A percentile compares a stretch with the other conserved stretches of the same genome.
Evolutionary conservation across 2,888 invertebrate species (phyloP).

Genomic region (Dinocampus coccinellae): DNA sequence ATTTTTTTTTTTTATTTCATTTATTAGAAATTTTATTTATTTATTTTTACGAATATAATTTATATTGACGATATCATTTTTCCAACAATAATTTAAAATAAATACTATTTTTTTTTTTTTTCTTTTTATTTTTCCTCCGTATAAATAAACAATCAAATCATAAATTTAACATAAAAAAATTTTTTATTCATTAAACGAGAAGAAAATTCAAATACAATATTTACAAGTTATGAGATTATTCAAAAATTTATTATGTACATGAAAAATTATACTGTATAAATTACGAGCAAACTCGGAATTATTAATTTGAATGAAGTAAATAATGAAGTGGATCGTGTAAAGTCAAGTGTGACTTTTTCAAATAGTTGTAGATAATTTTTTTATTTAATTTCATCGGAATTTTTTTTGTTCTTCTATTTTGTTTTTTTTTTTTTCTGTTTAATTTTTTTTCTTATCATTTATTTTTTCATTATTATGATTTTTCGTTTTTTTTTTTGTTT

Average conservation of each 20-base stretch:
- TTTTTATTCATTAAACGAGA: neutral
- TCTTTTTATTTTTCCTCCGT: neutral
- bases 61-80: no score
- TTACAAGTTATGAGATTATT: neutral
- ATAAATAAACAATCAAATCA: neutral
- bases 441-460: conserved; percentile 19
- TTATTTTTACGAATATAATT: no score
- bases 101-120: conserved; percentile 22
- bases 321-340: neutral
- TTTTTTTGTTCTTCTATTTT: neutral
- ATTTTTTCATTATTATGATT: no score
- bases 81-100: no score
- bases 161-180: neutral
- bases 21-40: no score
- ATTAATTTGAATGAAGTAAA: neutral
- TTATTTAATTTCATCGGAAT: neutral
- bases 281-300: neutral
- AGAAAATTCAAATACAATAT: neutral
- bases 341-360: neutral
- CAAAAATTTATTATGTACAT: neutral
- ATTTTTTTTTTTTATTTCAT: no score
- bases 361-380: no score
- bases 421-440: neutral
- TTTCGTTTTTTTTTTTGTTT: no score
- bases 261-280: neutral